A percentile compares a stretch with the other conserved stretches of the same genome.
phyloP scores from a whole-genome alignment of 2,888 invertebrate genomes.

The Apocheima hispidaria region DNA sequence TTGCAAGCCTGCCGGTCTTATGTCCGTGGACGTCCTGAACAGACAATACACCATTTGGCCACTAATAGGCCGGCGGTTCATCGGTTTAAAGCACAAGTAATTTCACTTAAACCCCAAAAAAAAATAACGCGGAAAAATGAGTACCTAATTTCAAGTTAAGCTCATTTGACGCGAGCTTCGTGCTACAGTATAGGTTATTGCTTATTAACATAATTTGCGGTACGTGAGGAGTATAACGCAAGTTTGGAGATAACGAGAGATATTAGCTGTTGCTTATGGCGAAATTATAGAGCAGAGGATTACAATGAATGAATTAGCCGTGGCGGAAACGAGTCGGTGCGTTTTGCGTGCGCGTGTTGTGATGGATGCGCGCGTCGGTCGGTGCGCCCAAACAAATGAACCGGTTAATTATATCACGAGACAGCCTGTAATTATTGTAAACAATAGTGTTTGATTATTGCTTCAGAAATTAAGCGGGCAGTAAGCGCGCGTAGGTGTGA shows the following conservation, averaged over 20 bases:
- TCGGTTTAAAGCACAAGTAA: conserved; percentile 70
- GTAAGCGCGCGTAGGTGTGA: conserved; percentile 56
- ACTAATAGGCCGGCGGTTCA: conserved; percentile 72
- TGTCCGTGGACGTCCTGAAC: conserved; percentile 12
- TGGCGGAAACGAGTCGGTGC: conserved; percentile 50
- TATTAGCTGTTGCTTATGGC: conserved; percentile 58
- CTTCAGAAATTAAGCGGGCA: conserved; percentile 60
- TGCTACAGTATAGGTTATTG: conserved; percentile 79
- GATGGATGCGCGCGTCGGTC: conserved; percentile 63
- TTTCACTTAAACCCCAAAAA: conserved; percentile 69
- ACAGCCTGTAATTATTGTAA: conserved; percentile 71
- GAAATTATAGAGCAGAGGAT: conserved; percentile 58
- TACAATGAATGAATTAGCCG: conserved; percentile 51
- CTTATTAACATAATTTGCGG: conserved; percentile 80
- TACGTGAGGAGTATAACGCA: conserved; percentile 59
- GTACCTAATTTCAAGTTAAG: conserved; percentile 64
- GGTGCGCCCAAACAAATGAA: conserved; percentile 55
- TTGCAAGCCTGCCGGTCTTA: not conserved
- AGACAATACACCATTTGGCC: conserved; percentile 68
- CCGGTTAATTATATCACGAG: conserved; percentile 63
- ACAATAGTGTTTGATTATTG: conserved; percentile 73
- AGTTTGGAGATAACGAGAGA: conserved; percentile 64
- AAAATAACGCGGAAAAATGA: conserved; percentile 57
- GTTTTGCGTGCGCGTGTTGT: conserved; percentile 45
- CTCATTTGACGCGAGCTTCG: conserved; percentile 78